Evolutionary conservation across 1,140 invertebrate species (phyloP), one percentile per base, ranked within the genome.

Genomic region (Leptestheria dahalacensis): DNA sequence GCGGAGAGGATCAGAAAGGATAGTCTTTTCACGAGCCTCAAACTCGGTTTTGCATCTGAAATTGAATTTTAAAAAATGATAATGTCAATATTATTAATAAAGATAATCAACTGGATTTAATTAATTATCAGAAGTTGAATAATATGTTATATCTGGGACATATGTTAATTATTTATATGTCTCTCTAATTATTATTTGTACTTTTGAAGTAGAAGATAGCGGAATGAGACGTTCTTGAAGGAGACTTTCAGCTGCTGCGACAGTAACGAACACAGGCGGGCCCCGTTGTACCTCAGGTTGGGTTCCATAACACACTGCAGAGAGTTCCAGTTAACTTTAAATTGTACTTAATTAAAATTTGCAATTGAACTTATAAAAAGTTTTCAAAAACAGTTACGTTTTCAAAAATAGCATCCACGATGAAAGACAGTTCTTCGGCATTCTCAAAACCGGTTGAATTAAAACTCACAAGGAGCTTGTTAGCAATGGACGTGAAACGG

Each of bases 241-340:
- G 64, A 49, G 65, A 64, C 20, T 68, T 68, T 28, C 21, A 66
- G 23, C 74, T 76, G 60, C 79, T 78, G 26, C 20, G 63, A 64
- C 10, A 81, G 73, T 74, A 77, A 77, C 41, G 75, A 76, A 65
- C 79, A 81, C 9, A 82, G 69, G 9, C 80, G 73, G 21, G 79
- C 79, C 41, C 79, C 80, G 64, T 79, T 82, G 69, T 82, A 82
- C 62, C 80, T 76, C 67, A 82, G 82, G 66, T 82, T 81, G 3
- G 77, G 70, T 68, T 81, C 79, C n/a, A 65, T 72, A 62, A 82
- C 78, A 28, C 78, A 80, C 79, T 82, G 63, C 18, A 62, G 49
- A 50, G 6, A 41, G 33, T 9, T 9, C 6, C 6, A 41, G 6
- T 41, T 41, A n/a, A n/a, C n/a, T n/a, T n/a, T n/a, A n/a, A n/a